Evolutionary conservation across 2,113 vertebrate genomes (phyloP).

Genomic region (Cololabis saira): DNA sequence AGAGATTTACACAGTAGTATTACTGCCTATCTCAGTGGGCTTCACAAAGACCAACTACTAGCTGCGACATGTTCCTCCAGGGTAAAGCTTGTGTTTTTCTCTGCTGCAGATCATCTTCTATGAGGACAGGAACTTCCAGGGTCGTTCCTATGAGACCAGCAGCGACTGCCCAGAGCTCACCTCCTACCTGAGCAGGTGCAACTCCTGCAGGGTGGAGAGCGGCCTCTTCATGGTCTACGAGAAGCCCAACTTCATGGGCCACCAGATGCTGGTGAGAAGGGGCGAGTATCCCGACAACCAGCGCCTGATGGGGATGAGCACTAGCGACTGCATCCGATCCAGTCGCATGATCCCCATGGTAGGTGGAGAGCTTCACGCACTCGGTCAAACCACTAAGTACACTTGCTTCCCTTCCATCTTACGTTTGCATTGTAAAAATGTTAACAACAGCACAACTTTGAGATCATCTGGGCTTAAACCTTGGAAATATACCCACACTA

Average conservation of each 20-base stretch:
- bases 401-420: too few relatives aligned
- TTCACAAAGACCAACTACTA: too few relatives aligned
- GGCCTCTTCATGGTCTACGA: slow-evolving; percentile 75
- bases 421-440: too few relatives aligned
- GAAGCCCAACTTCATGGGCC: slow-evolving; percentile 49
- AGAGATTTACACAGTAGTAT: neutral
- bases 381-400: too few relatives aligned
- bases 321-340: slow-evolving; percentile 75
- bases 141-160: slow-evolving; percentile 71
- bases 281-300: slow-evolving; percentile 78
- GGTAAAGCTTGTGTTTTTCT: neutral
- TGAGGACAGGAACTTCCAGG: slow-evolving; percentile 77
- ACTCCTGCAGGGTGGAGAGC: slow-evolving; percentile 69
- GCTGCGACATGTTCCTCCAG: too few relatives aligned
- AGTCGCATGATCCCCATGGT: slow-evolving; percentile 74
- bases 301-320: slow-evolving; percentile 67
- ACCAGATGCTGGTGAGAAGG: slow-evolving; percentile 71
- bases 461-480: too few relatives aligned
- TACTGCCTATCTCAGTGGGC: too few relatives aligned
- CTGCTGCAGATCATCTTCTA: slow-evolving; percentile 72
- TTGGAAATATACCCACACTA: too few relatives aligned
- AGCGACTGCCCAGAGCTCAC: slow-evolving; percentile 67
- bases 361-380: slow-evolving; percentile 14
- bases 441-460: too few relatives aligned
- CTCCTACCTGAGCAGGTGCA: slow-evolving; percentile 68